Evolutionary conservation across 2,797 vertebrate species (phyloP).

Genomic region (Onychomys torridus): DNA sequence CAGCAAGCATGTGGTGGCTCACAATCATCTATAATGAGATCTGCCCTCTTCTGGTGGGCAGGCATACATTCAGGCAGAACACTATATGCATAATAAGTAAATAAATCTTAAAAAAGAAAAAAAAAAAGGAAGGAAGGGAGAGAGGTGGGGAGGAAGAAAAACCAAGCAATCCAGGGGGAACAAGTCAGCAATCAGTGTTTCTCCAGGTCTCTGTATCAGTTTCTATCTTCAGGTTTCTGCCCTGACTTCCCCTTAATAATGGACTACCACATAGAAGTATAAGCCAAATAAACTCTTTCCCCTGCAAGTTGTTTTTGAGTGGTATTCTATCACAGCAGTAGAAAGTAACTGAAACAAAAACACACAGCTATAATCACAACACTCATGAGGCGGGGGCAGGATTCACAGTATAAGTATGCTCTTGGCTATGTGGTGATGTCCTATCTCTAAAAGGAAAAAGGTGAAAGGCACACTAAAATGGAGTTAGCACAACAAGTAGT

Average conservation of each 20-base stretch:
- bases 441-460: neutral
- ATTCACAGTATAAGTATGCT: neutral
- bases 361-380: neutral
- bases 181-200: neutral
- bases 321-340: neutral
- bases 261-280: neutral
- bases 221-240: neutral
- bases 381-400: neutral
- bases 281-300: neutral
- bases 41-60: neutral
- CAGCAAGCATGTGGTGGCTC: neutral
- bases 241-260: neutral
- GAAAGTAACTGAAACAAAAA: neutral
- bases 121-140: neutral
- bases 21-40: neutral
- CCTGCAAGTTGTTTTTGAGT: neutral
- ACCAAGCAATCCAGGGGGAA: neutral
- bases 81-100: neutral
- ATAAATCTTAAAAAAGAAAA: no score
- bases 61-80: neutral
- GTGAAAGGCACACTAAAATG: neutral
- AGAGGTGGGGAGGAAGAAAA: no score
- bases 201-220: neutral
- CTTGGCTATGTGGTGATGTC: neutral
- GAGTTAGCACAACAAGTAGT: constrained; percentile 28